A percentile compares a stretch with the other conserved stretches of the same genome.
phyloP scores from a whole-genome alignment of 2,888 invertebrate species.

The Tetheella fluctuosa region DNA sequence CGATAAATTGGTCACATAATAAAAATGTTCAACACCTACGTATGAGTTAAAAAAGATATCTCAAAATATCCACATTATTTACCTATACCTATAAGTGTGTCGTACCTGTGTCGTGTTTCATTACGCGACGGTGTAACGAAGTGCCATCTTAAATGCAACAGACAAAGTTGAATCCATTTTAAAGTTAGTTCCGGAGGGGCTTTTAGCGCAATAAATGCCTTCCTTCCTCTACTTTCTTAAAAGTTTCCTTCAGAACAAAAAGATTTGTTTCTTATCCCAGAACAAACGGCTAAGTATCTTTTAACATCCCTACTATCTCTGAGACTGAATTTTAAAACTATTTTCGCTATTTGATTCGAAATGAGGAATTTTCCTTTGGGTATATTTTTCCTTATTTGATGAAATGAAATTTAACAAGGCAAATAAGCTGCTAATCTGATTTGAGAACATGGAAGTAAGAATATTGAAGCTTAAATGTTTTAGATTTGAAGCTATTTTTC shows the following conservation, averaged over 20 bases:
- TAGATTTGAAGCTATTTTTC: too few relatives aligned
- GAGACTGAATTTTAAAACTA: conserved; percentile 29
- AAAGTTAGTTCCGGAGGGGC: conserved; percentile 79
- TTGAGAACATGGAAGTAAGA: too few relatives aligned
- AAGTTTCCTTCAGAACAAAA: conserved; percentile 81
- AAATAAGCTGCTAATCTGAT: background rate
- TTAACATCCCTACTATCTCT: conserved; percentile 26
- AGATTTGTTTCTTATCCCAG: conserved; percentile 76
- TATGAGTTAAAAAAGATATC: background rate
- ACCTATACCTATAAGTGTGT: too few relatives aligned
- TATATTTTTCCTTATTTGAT: conserved; percentile 10
- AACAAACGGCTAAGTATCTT: conserved; percentile 64
- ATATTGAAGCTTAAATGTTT: too few relatives aligned
- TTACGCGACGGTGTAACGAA: conserved; percentile 57
- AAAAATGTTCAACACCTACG: too few relatives aligned
- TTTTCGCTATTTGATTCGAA: conserved; percentile 45
- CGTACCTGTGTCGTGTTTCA: conserved; percentile 9
- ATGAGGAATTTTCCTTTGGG: conserved; percentile 42
- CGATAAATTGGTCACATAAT: too few relatives aligned
- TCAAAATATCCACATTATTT: background rate
- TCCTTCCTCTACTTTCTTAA: conserved; percentile 81
- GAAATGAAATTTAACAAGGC: background rate
- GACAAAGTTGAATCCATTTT: conserved; percentile 83
- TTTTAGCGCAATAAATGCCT: conserved; percentile 84
- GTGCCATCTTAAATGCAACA: conserved; percentile 71